Evolutionary conservation across 2,888 invertebrate species (phyloP).

Genomic region (Lycocerus yunnanus): DNA sequence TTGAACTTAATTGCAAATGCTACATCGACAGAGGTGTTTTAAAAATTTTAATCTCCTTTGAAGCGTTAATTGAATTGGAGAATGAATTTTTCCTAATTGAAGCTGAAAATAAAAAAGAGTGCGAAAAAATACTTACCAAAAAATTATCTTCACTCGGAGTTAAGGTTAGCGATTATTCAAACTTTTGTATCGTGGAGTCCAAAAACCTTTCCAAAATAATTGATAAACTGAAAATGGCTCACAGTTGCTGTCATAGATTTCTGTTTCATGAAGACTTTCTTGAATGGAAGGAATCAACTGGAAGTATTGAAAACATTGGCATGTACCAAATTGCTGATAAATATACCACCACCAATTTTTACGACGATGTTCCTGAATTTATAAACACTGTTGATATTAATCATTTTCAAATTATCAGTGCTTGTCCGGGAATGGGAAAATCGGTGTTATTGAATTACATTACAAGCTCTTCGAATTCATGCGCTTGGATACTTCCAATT

Average conservation of each 20-base stretch:
- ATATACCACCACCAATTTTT: not conserved
- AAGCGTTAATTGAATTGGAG: not conserved
- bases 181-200: not conserved
- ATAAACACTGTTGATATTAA: not conserved
- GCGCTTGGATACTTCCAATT: slow-evolving; percentile 5
- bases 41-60: not conserved
- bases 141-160: not conserved
- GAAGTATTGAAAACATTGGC: not conserved
- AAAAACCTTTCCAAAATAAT: not conserved
- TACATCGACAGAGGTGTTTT: not conserved
- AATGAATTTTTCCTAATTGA: not conserved
- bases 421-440: slow-evolving; percentile 11
- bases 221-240: not conserved
- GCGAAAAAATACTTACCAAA: not conserved
- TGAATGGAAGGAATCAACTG: not conserved
- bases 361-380: not conserved
- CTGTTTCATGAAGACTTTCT: not conserved
- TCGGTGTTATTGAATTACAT: slow-evolving; percentile 1
- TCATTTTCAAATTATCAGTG: not conserved
- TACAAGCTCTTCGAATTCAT: not conserved
- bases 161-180: not conserved
- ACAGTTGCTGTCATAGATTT: not conserved
- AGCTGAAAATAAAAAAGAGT: not conserved
- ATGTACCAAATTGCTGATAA: not conserved
- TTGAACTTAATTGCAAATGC: not conserved